Percentiles rank a stretch among this genome's conserved stretches.
These are phyloP conservation scores for Spodoptera picta DNA, from an alignment of 2,888 invertebrate species.

Conservation along the genomic window DNA sequence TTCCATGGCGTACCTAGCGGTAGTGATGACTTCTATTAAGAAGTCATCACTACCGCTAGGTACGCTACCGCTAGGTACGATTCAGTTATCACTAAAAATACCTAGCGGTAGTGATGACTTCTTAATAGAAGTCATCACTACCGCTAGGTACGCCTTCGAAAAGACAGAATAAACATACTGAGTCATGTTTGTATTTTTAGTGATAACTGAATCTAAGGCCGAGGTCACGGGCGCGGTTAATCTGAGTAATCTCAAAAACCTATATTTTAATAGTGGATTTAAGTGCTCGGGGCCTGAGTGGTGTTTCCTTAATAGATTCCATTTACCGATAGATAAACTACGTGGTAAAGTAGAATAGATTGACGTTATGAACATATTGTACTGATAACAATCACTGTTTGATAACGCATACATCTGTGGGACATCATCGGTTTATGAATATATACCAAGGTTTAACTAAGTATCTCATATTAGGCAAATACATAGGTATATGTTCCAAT, in stretches of 20 bases:
- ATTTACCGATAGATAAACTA: constrained; percentile 47
- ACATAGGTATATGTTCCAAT: too few relatives aligned
- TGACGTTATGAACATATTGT: constrained; percentile 21
- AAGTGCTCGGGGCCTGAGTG: constrained; percentile 42
- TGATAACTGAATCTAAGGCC: constrained; percentile 68
- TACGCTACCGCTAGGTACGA: too few relatives aligned
- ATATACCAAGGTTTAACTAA: background rate
- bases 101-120: too few relatives aligned
- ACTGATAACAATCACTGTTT: constrained; percentile 18
- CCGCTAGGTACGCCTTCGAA: too few relatives aligned
- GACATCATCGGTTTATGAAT: constrained; percentile 2
- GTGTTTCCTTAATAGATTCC: constrained; percentile 51
- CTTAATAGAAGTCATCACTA: too few relatives aligned
- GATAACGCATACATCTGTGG: constrained; percentile 17
- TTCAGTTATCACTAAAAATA: too few relatives aligned
- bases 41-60: too few relatives aligned
- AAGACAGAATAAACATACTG: constrained; percentile 44
- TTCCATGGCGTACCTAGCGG: constrained; percentile 19
- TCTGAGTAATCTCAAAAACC: constrained; percentile 48
- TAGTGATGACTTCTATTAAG: constrained; percentile 45
- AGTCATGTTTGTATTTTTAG: constrained; percentile 66
- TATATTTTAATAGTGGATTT: constrained; percentile 49
- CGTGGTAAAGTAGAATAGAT: constrained; percentile 14
- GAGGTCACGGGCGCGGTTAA: constrained; percentile 71
- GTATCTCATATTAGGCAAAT: background rate